phyloP scores from a whole-genome alignment of 2,888 invertebrate genomes.

The Polydrusus cervinus region DNA sequence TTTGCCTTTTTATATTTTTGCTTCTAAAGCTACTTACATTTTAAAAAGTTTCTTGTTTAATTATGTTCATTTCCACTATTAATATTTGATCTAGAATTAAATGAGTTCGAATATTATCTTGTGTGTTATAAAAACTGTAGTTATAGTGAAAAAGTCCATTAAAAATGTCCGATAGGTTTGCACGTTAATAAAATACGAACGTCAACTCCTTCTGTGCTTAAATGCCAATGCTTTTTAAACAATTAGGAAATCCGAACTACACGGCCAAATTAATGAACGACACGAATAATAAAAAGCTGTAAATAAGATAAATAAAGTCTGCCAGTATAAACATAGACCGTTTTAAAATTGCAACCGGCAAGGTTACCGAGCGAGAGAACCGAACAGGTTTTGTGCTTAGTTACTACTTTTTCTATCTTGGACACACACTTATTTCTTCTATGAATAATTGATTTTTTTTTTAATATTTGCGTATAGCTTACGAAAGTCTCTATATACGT shows the following conservation, averaged over 20 bases:
- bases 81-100: too few relatives aligned
- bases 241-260: constrained; percentile 10
- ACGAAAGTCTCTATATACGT: background rate
- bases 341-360: constrained; percentile 19
- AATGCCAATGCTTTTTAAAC: constrained; percentile 1
- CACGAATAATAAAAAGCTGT: constrained; percentile 4
- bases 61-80: too few relatives aligned
- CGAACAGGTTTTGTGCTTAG: constrained; percentile 8
- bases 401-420: constrained; percentile 10
- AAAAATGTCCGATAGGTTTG: too few relatives aligned
- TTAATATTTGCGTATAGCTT: background rate
- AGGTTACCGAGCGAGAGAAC: constrained; percentile 6
- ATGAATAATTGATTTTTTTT: constrained; percentile 7
- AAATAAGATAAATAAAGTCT: constrained; percentile 16
- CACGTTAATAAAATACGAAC: too few relatives aligned
- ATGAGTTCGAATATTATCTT: too few relatives aligned
- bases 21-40: too few relatives aligned
- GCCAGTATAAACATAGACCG: constrained; percentile 7
- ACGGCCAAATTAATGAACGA: background rate
- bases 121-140: too few relatives aligned
- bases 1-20: too few relatives aligned
- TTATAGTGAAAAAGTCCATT: too few relatives aligned
- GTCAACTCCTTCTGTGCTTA: too few relatives aligned
- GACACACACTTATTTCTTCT: background rate
- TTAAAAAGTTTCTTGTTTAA: too few relatives aligned